Percentiles rank a stretch among this genome's conserved stretches.
phyloP scores from a whole-genome alignment of 64 coral and sea anemone genomes.

The Montipora cactus region DNA sequence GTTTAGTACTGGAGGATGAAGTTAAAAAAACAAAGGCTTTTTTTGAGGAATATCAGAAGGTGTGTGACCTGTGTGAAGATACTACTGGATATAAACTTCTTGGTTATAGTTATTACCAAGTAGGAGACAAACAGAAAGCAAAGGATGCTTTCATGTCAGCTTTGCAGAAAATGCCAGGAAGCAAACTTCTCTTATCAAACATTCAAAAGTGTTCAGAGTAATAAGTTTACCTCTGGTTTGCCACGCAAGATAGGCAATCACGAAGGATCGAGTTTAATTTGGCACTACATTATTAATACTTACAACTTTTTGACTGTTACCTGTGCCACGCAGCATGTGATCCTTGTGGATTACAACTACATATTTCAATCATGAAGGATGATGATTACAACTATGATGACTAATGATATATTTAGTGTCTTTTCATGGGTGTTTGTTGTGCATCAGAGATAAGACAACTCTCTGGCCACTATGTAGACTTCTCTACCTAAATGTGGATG shows the following conservation, averaged over 20 bases:
- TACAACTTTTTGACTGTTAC: no score
- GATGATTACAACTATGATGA: not conserved
- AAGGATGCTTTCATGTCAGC: conserved; percentile 47
- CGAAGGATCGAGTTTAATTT: not conserved
- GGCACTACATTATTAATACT: no score
- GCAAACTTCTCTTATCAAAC: conserved; percentile 59
- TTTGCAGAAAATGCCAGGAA: conserved; percentile 63
- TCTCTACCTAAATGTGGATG: conserved; percentile 5
- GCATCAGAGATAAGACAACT: not conserved
- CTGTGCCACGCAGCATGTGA: no score
- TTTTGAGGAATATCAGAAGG: conserved; percentile 51
- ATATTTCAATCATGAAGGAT: not conserved
- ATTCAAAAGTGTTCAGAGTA: conserved; percentile 52
- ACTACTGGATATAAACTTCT: conserved; percentile 61
- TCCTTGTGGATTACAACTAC: no score
- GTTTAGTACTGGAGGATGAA: conserved; percentile 38
- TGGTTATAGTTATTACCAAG: conserved; percentile 63
- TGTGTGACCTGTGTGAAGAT: conserved; percentile 63
- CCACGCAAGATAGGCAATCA: not conserved
- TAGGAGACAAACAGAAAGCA: conserved; percentile 49
- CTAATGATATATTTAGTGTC: conserved; percentile 12
- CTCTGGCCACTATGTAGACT: not conserved
- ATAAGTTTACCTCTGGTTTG: conserved; percentile 27
- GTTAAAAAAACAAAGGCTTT: conserved; percentile 21
- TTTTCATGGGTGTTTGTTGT: conserved; percentile 1